Evolutionary conservation across 2,888 invertebrate species (phyloP), one percentile per base, ranked within the genome.

Genomic region (Clusia tigrina): DNA sequence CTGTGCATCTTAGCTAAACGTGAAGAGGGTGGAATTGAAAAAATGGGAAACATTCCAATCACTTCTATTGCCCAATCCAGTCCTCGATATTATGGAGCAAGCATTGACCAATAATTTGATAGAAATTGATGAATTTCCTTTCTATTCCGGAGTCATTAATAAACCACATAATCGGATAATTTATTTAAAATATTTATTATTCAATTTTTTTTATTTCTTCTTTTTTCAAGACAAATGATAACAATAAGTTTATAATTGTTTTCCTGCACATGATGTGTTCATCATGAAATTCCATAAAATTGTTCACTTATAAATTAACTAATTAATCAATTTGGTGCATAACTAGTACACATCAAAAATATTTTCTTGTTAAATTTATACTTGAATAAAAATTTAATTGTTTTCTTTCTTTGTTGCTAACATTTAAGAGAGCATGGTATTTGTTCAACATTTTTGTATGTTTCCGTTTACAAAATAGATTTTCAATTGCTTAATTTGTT

Each of bases 121-220:
- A n/a, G n/a, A n/a, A n/a, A n/a, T n/a, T n/a, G n/a, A n/a, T n/a
- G n/a, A n/a, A n/a, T n/a, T n/a, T n/a, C n/a, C n/a, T n/a, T n/a
- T n/a, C n/a, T n/a, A n/a, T n/a, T n/a, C n/a, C n/a, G n/a, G n/a
- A n/a, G n/a, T n/a, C n/a, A n/a, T n/a, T n/a, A n/a, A n/a, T n/a
- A n/a, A n/a, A n/a, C n/a, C n/a, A n/a, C n/a, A n/a, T n/a, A n/a
- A n/a, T n/a, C n/a, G n/a, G n/a, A n/a, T n/a, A n/a, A n/a, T 42
- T 42, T n/a, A n/a, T 42, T 42, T 42, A 42, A 42, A 42, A 42
- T 42, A 42, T 42, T 42, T 42, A 42, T 42, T 42, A n/a, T n/a
- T 42, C 42, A 42, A 17, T n/a, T n/a, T n/a, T n/a, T n/a, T n/a
- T n/a, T 42, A 42, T 42, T 42, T 42, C 42, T 42, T n/a, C n/a